A percentile compares a stretch with the other conserved stretches of the same genome.
Conservation (phyloP, 2,888 invertebrate species). For the Agapetus fuscipes region DNA sequence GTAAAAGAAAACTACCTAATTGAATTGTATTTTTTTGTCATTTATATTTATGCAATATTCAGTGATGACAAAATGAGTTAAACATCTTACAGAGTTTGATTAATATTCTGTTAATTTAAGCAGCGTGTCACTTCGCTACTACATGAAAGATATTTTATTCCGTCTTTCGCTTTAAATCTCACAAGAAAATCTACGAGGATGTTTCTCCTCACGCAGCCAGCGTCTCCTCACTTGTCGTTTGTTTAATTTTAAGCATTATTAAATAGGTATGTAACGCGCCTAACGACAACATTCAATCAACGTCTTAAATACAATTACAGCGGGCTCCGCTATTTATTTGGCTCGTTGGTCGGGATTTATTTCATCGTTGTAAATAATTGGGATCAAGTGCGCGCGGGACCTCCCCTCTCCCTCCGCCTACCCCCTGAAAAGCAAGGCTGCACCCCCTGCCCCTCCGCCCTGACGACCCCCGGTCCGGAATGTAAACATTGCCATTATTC, state of each 20-base stretch:
- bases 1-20: no score
- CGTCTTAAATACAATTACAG: conserved; percentile 21
- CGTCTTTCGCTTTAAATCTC: no score
- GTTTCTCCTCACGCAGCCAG: no score
- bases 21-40: no score
- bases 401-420: neutral
- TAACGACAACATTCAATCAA: conserved; percentile 20
- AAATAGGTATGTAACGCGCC: conserved; percentile 17
- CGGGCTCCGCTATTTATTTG: conserved; percentile 19
- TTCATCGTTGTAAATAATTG: conserved; percentile 20
- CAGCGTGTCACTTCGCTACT: no score
- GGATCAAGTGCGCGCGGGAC: conserved; percentile 4
- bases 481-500: conserved; percentile 22
- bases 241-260: conserved; percentile 13
- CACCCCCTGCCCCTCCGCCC: conserved; percentile 1
- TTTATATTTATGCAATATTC: no score
- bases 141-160: no score
- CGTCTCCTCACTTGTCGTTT: neutral
- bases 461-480: conserved; percentile 9
- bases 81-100: no score
- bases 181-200: no score
- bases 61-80: no score
- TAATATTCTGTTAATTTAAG: no score
- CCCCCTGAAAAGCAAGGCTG: no score
- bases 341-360: conserved; percentile 21